Conservation (phyloP, 37 sponge, comb jelly and placozoan species). For the Aplysina aerophoba region DNA sequence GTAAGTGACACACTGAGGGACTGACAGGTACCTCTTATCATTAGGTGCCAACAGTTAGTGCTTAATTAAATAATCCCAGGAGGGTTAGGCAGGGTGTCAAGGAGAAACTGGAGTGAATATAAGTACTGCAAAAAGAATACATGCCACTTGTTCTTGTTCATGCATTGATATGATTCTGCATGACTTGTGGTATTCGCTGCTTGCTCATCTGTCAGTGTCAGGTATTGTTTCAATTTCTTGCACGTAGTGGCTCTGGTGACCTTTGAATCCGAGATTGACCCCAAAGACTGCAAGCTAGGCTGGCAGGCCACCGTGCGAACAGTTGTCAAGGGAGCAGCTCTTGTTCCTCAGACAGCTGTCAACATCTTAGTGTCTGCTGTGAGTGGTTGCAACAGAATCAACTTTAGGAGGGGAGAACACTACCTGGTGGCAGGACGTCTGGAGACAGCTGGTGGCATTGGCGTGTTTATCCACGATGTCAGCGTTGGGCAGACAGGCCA, state of each 20-base stretch:
- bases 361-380: background rate
- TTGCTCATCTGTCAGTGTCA: no score
- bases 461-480: background rate
- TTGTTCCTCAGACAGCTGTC: background rate
- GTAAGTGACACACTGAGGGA: conserved; percentile 16
- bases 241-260: background rate
- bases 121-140: no score
- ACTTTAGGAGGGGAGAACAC: background rate
- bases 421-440: background rate
- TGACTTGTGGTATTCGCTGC: no score
- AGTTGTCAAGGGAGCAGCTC: background rate
- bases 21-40: no score
- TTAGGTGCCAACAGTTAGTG: no score
- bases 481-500: background rate
- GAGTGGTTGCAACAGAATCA: background rate
- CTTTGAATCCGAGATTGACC: background rate
- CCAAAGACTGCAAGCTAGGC: background rate
- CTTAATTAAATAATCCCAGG: no score
- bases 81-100: no score
- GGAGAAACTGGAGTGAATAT: no score
- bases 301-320: background rate
- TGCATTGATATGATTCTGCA: no score
- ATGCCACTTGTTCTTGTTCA: no score
- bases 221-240: no score
- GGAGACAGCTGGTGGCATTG: background rate